Conservation (phyloP, 2,797 vertebrate genomes). For the Apodemus agrarius region DNA sequence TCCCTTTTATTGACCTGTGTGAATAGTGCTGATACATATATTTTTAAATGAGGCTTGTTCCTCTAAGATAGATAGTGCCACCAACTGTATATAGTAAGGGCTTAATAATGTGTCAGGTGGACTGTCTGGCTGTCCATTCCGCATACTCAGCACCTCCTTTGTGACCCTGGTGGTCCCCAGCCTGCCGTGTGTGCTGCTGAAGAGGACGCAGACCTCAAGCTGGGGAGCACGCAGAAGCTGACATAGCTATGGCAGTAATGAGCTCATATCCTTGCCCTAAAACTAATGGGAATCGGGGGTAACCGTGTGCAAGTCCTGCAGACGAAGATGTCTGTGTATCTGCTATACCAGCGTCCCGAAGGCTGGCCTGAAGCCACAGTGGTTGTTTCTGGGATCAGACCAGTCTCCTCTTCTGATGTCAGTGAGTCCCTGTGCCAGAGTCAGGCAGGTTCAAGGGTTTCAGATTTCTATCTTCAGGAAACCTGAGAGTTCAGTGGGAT, state of each 20-base stretch:
- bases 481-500: not conserved
- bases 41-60: not conserved
- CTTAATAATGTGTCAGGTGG: not conserved
- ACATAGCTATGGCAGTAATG: not conserved
- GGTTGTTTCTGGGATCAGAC: not conserved
- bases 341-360: not conserved
- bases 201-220: not conserved
- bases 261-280: not conserved
- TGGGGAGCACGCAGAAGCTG: not conserved
- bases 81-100: not conserved
- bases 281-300: not conserved
- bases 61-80: rapidly evolving
- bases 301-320: no score
- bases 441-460: not conserved
- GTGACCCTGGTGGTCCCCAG: not conserved
- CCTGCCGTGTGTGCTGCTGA: not conserved
- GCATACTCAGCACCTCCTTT: not conserved
- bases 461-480: not conserved
- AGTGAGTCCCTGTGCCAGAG: not conserved
- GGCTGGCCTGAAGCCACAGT: not conserved
- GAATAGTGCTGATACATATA: not conserved
- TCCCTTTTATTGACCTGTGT: rapidly evolving
- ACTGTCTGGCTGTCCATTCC: not conserved
- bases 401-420: not conserved
- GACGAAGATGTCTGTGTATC: not conserved